Base-by-base conservation (phyloP, 92 coral and sea anemone genomes). In the Zoanthus sansibaricus region DNA sequence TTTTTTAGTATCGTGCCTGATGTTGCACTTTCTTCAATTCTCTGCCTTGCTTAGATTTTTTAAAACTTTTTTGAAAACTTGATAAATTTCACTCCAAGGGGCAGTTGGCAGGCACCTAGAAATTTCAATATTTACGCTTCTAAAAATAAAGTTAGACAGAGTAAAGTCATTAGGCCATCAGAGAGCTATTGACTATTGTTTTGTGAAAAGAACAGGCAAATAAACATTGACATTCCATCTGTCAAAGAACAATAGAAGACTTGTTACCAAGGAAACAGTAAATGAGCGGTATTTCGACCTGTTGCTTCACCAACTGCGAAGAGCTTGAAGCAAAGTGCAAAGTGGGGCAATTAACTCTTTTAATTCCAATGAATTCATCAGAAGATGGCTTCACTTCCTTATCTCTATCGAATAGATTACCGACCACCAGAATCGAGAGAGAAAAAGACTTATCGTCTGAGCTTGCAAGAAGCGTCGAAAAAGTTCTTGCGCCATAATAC, bases 401-500 rank as follows among this genome's bases (percentile, higher is more conserved):
- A 80, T 12, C 44, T 80, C 18, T 80, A 80, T 13, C 85, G 85
- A 11, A 80, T 80, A 66, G 85, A 80, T 68, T 80, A 80, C 58
- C 46, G 66, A 46, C 21, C 85, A 68, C 85, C 85, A 18, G 74
- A 80, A 64, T 80, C 85, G 44, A 80, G 75, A 32, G 85, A 80
- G 31, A 80, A 80, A 67, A 80, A 47, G 85, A 68, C 74, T 18
- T 80, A 80, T 31, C 85, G 85, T 20, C 48, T 80, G 74, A 80
- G 85, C 62, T 48, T 80, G 12, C 85, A 80, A 80, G 85, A 80
- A 80, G 66, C 85, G 47, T 46, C 85, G 6, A 67, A 46, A 18
- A 80, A 80, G 75, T 66, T 80, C 75, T 9, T 74, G 59, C 85
- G 85, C 85, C 85, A 47, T 37, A 80, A 66, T 13, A 59, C 85